These are phyloP conservation scores for Pyrrhia umbra DNA, from an alignment of 2,888 invertebrate genomes.

Conservation along the genomic window DNA sequence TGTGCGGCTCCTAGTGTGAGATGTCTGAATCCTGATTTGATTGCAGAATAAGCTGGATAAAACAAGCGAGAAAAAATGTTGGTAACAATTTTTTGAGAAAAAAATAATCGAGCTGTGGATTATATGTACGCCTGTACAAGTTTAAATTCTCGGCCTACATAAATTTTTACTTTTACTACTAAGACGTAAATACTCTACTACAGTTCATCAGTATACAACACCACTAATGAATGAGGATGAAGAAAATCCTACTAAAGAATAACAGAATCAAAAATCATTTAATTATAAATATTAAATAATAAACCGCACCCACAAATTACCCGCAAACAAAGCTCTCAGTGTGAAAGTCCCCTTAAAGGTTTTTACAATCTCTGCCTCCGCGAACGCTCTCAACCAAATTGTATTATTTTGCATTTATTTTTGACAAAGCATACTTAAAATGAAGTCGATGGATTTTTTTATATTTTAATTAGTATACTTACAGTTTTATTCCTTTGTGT, in stretches of 20 bases:
- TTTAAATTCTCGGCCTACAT: too few relatives aligned
- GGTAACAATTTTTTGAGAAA: too few relatives aligned
- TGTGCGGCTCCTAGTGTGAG: too few relatives aligned
- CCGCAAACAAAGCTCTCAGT: conserved; percentile 40
- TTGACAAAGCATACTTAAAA: conserved; percentile 83
- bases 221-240: too few relatives aligned
- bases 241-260: not conserved
- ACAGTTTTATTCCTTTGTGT: conserved; percentile 65
- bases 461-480: conserved; percentile 60
- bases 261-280: not conserved
- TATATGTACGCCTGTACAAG: too few relatives aligned
- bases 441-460: conserved; percentile 65
- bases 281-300: conserved; percentile 9
- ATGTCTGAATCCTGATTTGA: too few relatives aligned
- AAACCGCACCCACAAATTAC: conserved; percentile 27
- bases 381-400: conserved; percentile 85
- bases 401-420: conserved; percentile 90
- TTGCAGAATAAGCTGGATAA: too few relatives aligned
- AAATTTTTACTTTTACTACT: too few relatives aligned
- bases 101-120: too few relatives aligned
- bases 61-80: too few relatives aligned
- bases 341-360: conserved; percentile 65
- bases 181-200: too few relatives aligned
- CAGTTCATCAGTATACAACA: too few relatives aligned
- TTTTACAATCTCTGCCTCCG: conserved; percentile 80